A percentile compares a stretch with the other conserved stretches of the same genome.
These are phyloP conservation scores for Tragelaphus buxtoni DNA, from an alignment of 2,113 vertebrate genomes.

Conservation along the genomic window DNA sequence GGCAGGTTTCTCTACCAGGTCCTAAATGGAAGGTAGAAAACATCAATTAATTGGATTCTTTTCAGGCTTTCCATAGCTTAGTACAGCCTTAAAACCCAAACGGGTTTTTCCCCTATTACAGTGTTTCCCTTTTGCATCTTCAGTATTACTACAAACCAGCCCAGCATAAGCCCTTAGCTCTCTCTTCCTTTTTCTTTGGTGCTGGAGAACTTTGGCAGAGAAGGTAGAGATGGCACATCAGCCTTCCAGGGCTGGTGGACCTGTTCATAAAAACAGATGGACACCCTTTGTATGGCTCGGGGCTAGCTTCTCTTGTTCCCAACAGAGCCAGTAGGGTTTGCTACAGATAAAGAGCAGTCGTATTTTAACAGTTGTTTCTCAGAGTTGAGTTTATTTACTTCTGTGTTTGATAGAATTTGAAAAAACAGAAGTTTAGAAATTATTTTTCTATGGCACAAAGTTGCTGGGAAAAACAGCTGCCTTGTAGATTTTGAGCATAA, in stretches of 20 bases:
- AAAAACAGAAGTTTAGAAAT: conserved; percentile 20
- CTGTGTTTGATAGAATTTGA: not conserved
- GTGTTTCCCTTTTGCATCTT: not conserved
- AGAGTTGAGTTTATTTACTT: not conserved
- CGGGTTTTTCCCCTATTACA: not conserved
- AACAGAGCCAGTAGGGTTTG: not conserved
- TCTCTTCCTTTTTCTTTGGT: not conserved
- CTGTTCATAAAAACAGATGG: not conserved
- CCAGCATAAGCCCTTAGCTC: not conserved
- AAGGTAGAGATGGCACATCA: not conserved
- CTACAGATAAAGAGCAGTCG: not conserved
- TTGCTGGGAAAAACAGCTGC: not conserved
- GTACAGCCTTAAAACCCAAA: not conserved
- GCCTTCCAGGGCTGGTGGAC: not conserved
- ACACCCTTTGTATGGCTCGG: not conserved
- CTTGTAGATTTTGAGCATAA: conserved; percentile 17
- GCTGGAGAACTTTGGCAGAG: not conserved
- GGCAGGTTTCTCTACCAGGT: not conserved
- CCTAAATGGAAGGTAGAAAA: not conserved
- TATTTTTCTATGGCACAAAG: not conserved
- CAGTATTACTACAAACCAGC: not conserved
- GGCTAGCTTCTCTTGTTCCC: not conserved
- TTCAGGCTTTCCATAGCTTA: not conserved
- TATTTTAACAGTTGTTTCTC: not conserved
- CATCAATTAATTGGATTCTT: not conserved